phyloP scores from a whole-genome alignment of 2,113 vertebrate genomes.

The Upupa epops region DNA sequence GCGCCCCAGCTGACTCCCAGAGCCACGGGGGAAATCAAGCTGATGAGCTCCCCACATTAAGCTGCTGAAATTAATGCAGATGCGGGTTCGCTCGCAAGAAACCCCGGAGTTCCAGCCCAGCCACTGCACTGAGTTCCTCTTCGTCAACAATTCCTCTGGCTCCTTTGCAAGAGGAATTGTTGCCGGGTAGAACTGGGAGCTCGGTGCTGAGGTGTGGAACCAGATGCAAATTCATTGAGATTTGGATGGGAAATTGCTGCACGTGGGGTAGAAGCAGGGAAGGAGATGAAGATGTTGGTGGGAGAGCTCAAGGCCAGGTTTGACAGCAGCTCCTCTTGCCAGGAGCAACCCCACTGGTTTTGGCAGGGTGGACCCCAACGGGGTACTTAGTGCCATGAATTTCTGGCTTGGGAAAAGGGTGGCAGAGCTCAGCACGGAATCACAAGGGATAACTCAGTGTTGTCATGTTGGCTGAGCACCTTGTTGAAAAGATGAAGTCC shows the following conservation, averaged over 20 bases:
- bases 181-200: background rate
- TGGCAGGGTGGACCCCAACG: background rate
- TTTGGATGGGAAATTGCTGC: background rate
- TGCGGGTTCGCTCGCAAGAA: background rate
- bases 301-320: rapidly evolving
- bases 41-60: slow-evolving; percentile 38
- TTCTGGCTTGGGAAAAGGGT: background rate
- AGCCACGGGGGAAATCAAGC: slow-evolving; percentile 69
- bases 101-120: background rate
- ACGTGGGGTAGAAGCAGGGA: rapidly evolving
- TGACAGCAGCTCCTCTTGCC: rapidly evolving
- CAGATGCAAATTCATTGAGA: background rate
- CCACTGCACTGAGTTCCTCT: rapidly evolving
- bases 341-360: background rate
- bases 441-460: background rate
- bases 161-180: background rate
- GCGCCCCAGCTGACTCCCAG: slow-evolving; percentile 75
- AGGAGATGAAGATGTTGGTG: background rate
- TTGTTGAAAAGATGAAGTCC: background rate
- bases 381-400: background rate
- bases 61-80: slow-evolving; percentile 41
- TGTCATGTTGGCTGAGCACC: background rate
- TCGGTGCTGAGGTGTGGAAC: background rate
- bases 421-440: background rate
- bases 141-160: background rate